Conservation (phyloP, 2,888 invertebrate species). For the Aricia artaxerxes region DNA sequence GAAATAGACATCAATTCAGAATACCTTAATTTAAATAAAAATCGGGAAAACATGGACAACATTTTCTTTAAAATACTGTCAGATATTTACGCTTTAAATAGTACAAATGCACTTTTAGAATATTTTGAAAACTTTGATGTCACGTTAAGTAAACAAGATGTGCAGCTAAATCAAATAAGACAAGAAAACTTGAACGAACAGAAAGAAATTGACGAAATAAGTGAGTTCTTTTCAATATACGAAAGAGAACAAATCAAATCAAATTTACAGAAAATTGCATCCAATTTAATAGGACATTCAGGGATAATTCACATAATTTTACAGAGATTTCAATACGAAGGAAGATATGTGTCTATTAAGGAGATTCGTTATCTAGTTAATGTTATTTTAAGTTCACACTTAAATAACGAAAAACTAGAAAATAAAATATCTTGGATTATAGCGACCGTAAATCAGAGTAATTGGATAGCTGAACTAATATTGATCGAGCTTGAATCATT, state of each 20-base stretch:
- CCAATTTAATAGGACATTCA: slow-evolving; percentile 18
- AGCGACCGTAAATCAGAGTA: slow-evolving; percentile 19
- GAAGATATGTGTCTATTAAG: slow-evolving; percentile 11
- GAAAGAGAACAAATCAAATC: slow-evolving; percentile 1
- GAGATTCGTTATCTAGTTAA: slow-evolving; percentile 29
- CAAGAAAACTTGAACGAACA: neutral
- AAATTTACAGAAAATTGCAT: slow-evolving; percentile 28
- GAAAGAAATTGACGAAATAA: slow-evolving; percentile 28
- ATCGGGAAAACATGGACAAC: neutral
- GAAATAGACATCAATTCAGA: slow-evolving; percentile 27
- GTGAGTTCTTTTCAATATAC: slow-evolving; percentile 19
- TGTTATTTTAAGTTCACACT: neutral
- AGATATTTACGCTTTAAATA: slow-evolving; percentile 25
- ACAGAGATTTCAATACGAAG: slow-evolving; percentile 23
- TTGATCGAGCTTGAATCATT: slow-evolving; percentile 26
- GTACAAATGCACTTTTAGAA: slow-evolving; percentile 3
- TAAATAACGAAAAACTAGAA: slow-evolving; percentile 10
- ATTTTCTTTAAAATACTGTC: slow-evolving; percentile 11
- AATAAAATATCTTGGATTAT: slow-evolving; percentile 29
- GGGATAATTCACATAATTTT: slow-evolving; percentile 25
- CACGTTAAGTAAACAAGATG: neutral
- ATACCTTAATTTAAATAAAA: slow-evolving; percentile 13
- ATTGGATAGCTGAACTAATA: slow-evolving; percentile 31
- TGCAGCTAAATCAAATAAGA: neutral
- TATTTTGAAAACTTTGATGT: slow-evolving; percentile 20